Evolutionary conservation across 2,888 invertebrate species (phyloP).

Genomic region (Prostheceraeus crozeri): DNA sequence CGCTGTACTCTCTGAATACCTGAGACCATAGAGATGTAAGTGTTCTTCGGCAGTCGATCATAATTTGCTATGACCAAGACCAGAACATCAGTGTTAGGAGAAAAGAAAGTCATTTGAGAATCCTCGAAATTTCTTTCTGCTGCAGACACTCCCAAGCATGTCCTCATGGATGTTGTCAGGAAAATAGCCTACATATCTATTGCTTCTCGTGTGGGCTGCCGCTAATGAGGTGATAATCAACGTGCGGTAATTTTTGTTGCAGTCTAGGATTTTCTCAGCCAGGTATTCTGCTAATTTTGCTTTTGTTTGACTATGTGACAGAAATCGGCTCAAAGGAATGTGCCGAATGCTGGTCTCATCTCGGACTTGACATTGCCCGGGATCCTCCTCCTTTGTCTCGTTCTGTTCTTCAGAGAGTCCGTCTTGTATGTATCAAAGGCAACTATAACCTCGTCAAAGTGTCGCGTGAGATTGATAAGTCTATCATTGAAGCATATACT

Average conservation of each 20-base stretch:
- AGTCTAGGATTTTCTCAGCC: conserved; percentile 35
- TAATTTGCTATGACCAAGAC: conserved; percentile 27
- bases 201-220: conserved; percentile 33
- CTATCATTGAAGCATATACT: conserved; percentile 34
- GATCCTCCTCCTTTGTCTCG: conserved; percentile 27
- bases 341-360: conserved; percentile 37
- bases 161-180: conserved; percentile 28
- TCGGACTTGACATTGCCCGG: conserved; percentile 32
- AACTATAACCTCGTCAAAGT: conserved; percentile 34
- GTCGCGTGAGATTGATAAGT: conserved; percentile 29
- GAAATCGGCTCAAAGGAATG: conserved; percentile 36
- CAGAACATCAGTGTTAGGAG: conserved; percentile 24
- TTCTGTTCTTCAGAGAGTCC: conserved; percentile 35
- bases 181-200: conserved; percentile 10
- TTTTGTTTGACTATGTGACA: conserved; percentile 37
- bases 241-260: conserved; percentile 24
- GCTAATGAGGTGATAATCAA: conserved; percentile 37
- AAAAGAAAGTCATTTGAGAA: conserved; percentile 25
- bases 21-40: neutral
- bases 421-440: conserved; percentile 37
- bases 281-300: conserved; percentile 34
- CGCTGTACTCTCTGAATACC: neutral
- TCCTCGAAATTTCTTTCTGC: conserved; percentile 16
- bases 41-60: conserved; percentile 10
- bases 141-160: conserved; percentile 13